These are phyloP conservation scores for Lithophane leautieri DNA, from an alignment of 2,888 invertebrate species.

Conservation along the genomic window DNA sequence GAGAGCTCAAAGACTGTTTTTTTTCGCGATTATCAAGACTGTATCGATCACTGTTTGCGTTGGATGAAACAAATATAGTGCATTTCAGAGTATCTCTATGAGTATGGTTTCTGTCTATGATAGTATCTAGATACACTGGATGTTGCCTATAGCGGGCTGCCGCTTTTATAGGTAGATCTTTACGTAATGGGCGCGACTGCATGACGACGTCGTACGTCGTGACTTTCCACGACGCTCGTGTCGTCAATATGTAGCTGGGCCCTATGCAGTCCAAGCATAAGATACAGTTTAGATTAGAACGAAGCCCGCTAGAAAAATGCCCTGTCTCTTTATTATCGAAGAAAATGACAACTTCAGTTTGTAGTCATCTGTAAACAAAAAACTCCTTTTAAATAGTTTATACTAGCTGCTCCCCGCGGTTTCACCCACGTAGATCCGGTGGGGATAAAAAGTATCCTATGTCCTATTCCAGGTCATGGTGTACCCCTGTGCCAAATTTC, in stretches of 20 bases:
- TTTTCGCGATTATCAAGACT: not conserved
- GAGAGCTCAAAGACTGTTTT: not conserved
- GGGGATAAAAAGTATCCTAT: too few relatives aligned
- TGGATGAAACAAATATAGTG: not conserved
- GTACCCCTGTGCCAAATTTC: too few relatives aligned
- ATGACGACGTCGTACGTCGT: not conserved
- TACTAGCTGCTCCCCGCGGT: too few relatives aligned
- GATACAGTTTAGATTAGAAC: not conserved
- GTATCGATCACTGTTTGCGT: not conserved
- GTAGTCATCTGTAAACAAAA: not conserved
- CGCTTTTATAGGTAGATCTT: too few relatives aligned
- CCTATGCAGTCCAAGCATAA: not conserved
- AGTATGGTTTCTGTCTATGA: not conserved
- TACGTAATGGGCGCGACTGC: not conserved
- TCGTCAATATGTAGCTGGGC: not conserved
- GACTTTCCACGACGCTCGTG: not conserved
- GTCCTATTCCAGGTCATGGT: too few relatives aligned
- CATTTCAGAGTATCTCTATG: not conserved
- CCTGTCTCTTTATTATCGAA: too few relatives aligned
- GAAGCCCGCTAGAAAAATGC: not conserved
- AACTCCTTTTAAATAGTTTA: not conserved
- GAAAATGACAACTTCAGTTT: not conserved
- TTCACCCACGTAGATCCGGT: too few relatives aligned
- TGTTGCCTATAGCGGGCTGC: too few relatives aligned
- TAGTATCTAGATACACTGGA: not conserved